Evolutionary conservation across 2,888 invertebrate species (phyloP).

Genomic region (Aspidiotus destructor): DNA sequence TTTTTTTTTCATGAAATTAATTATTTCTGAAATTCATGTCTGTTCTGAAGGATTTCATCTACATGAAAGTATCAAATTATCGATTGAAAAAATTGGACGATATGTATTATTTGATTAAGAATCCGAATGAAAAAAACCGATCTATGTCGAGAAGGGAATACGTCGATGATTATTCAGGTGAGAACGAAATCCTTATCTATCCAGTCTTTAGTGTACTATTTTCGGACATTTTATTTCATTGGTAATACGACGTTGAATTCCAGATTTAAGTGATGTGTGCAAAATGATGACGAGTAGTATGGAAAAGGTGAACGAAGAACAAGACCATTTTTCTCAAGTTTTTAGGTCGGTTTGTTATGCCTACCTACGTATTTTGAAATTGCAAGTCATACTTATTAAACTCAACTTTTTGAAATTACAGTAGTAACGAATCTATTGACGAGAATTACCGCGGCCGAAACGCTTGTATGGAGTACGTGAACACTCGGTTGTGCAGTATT

Average conservation of each 20-base stretch:
- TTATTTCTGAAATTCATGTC: neutral
- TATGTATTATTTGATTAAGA: constrained; percentile 52
- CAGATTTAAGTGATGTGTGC: neutral
- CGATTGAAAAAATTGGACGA: constrained; percentile 49
- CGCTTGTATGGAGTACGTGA: constrained; percentile 1
- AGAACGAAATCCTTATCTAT: neutral
- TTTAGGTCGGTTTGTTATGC: constrained; percentile 3
- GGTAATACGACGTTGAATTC: no score
- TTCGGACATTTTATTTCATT: neutral
- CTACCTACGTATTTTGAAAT: neutral
- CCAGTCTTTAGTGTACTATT: neutral
- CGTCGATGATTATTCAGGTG: constrained; percentile 1
- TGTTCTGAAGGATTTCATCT: constrained; percentile 48
- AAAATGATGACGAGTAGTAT: constrained; percentile 22
- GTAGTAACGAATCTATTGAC: constrained; percentile 24
- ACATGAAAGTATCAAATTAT: constrained; percentile 50
- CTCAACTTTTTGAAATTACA: neutral
- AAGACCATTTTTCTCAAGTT: constrained; percentile 26
- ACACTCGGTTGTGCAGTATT: constrained; percentile 14
- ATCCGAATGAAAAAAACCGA: neutral
- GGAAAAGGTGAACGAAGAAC: constrained; percentile 22
- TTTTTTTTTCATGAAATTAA: no score
- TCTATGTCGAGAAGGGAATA: neutral
- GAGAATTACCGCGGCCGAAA: constrained; percentile 10
- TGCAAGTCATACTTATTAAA: neutral